A percentile compares a stretch with the other conserved stretches of the same genome.
Conservation (phyloP, 2,797 vertebrate species). For the Nothura maculosa region DNA sequence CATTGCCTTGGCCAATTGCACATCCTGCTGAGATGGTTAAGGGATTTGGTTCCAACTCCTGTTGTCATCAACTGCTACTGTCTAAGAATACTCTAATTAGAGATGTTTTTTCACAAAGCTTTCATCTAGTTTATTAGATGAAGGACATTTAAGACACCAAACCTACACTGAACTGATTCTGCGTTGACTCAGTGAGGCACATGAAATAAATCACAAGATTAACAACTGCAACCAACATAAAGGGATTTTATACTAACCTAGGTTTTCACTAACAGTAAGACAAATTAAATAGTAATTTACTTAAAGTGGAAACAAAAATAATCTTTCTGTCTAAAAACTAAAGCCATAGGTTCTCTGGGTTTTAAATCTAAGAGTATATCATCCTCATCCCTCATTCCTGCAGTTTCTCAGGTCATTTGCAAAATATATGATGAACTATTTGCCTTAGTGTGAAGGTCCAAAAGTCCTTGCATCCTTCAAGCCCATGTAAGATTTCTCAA, state of each 20-base stretch:
- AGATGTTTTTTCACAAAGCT: neutral
- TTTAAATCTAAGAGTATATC: neutral
- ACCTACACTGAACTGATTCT: neutral
- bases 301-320: neutral
- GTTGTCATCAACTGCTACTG: conserved; percentile 11
- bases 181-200: neutral
- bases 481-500: neutral
- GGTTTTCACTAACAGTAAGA: neutral
- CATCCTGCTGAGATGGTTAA: neutral
- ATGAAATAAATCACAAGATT: neutral
- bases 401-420: neutral
- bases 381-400: neutral
- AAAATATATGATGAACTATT: neutral
- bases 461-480: neutral
- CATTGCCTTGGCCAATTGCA: neutral
- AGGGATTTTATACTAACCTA: neutral
- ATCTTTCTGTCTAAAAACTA: neutral
- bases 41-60: conserved; percentile 7
- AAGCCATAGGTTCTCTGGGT: neutral
- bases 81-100: neutral
- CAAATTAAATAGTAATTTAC: neutral
- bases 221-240: neutral
- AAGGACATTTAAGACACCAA: neutral
- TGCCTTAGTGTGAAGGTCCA: neutral
- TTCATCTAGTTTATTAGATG: neutral